A percentile compares a stretch with the other conserved stretches of the same genome.
These are phyloP conservation scores for Lepus timidus DNA, from an alignment of 2,113 vertebrate species.

Conservation along the genomic window DNA sequence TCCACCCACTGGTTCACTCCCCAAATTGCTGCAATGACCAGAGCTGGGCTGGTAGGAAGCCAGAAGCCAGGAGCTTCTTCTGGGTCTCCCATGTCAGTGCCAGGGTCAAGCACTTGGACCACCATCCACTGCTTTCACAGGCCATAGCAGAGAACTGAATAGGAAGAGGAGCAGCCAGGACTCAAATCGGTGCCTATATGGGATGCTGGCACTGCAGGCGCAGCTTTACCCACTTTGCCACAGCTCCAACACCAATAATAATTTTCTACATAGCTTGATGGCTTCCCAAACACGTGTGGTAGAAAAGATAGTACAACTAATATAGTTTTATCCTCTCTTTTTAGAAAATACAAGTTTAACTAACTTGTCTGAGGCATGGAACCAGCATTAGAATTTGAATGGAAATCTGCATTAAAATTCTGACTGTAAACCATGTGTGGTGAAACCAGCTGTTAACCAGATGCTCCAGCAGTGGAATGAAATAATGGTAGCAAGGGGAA, in stretches of 20 bases:
- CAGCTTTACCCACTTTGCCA: no score
- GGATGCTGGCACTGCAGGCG: no score
- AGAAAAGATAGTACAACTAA: background rate
- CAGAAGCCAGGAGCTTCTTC: no score
- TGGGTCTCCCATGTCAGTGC: no score
- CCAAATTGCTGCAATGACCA: no score
- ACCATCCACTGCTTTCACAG: no score
- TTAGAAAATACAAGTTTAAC: background rate
- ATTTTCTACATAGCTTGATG: background rate
- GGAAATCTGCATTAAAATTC: background rate
- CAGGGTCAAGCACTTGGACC: no score
- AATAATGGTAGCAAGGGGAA: background rate
- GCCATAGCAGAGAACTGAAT: no score
- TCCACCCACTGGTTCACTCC: no score
- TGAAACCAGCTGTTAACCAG: constrained; percentile 38
- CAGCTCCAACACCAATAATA: background rate
- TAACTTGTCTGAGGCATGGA: background rate
- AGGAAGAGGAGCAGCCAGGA: no score
- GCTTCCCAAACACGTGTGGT: background rate
- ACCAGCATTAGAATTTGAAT: background rate
- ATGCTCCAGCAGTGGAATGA: background rate
- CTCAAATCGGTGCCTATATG: no score
- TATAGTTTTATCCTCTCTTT: background rate
- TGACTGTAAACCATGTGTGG: background rate
- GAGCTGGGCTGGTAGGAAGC: no score